These are phyloP conservation scores for Mactromeris polynyma DNA, from an alignment of 2,888 invertebrate species.

Conservation along the genomic window DNA sequence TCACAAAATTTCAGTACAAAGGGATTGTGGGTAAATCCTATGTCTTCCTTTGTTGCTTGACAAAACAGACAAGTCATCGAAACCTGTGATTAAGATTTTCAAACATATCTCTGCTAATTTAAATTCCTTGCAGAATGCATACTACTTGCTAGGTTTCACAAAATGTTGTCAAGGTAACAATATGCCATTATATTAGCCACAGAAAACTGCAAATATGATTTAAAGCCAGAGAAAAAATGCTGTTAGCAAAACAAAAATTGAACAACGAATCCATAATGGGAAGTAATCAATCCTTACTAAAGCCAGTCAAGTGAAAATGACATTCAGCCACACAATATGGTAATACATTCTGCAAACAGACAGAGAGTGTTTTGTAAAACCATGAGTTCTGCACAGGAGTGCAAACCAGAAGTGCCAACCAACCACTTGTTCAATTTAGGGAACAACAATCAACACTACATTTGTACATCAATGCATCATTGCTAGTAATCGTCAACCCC, in stretches of 20 bases:
- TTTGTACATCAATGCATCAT: background rate
- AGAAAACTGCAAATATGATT: too few species aligned
- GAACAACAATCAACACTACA: background rate
- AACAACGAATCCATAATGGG: too few species aligned
- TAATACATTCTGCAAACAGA: background rate
- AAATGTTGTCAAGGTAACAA: background rate
- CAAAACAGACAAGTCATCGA: background rate
- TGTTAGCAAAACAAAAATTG: too few species aligned
- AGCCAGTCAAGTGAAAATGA: too few species aligned
- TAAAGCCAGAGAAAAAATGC: too few species aligned
- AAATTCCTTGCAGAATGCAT: too few species aligned
- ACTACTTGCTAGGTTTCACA: too few species aligned
- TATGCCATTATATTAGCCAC: background rate
- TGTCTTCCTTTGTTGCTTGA: background rate
- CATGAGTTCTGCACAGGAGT: background rate
- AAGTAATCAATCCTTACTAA: too few species aligned
- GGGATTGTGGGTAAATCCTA: background rate
- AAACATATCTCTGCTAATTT: background rate
- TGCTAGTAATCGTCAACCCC: background rate
- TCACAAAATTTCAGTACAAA: background rate
- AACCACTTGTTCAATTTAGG: background rate
- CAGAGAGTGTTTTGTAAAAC: background rate
- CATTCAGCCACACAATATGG: background rate
- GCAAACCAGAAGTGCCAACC: background rate
- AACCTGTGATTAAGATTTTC: background rate